A percentile compares a stretch with the other conserved stretches of the same genome.
phyloP scores from a whole-genome alignment of 2,888 invertebrate species.

The Dicranocentrus wangi region DNA sequence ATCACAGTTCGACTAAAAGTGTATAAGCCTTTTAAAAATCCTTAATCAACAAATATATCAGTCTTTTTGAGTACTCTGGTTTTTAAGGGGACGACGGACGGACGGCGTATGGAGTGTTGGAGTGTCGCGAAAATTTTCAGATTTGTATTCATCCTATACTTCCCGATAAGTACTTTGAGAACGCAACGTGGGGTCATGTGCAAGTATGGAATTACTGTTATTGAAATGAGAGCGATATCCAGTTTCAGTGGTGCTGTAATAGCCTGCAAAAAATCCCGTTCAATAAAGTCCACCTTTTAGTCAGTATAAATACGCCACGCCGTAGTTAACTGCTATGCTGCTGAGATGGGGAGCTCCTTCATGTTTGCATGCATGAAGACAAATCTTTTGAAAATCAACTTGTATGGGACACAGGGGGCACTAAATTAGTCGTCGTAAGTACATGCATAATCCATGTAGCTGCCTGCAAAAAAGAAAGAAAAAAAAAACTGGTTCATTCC shows the following conservation, averaged over 20 bases:
- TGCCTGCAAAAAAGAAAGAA: no score
- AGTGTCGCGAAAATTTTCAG: neutral
- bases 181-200: conserved; percentile 16
- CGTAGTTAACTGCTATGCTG: no score
- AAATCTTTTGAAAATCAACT: conserved; percentile 27
- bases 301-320: no score
- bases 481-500: conserved; percentile 50
- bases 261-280: no score
- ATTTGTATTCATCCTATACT: neutral
- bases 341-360: no score
- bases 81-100: no score
- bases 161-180: neutral
- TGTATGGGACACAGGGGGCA: conserved; percentile 40
- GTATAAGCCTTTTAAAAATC: neutral
- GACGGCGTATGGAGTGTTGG: neutral
- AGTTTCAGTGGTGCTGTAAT: neutral
- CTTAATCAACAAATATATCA: conserved; percentile 29
- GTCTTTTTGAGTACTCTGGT: no score
- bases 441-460: conserved; percentile 29
- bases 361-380: conserved; percentile 15
- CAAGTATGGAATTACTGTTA: conserved; percentile 15
- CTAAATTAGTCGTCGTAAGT: conserved; percentile 45
- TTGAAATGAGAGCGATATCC: conserved; percentile 8
- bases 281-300: no score
- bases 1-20: neutral